Percentiles rank a stretch among this genome's conserved stretches.
Conservation (phyloP, 2,113 vertebrate genomes). For the Planiliza haematocheilus region DNA sequence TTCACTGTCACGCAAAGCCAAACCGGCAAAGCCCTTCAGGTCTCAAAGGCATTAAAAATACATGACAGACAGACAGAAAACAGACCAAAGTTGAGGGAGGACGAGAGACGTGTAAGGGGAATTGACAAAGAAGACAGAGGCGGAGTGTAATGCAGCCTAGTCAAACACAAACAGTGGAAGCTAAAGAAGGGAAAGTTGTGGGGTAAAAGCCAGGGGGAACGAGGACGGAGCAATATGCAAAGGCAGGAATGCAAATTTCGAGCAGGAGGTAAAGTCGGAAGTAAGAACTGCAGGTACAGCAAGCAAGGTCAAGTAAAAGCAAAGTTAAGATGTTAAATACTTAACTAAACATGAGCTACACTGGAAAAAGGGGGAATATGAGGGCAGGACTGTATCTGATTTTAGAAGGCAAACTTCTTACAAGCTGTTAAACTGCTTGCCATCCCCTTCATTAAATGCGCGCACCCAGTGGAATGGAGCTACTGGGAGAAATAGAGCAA, state of each 20-base stretch:
- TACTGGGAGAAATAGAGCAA: constrained; percentile 17
- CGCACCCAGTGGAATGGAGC: constrained; percentile 18
- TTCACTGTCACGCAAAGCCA: constrained; percentile 65
- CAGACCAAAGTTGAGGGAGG: constrained; percentile 50
- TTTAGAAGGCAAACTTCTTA: constrained; percentile 18
- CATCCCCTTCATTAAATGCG: constrained; percentile 38
- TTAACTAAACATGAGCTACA: not conserved
- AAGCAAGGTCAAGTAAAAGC: constrained; percentile 1
- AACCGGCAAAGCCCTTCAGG: constrained; percentile 53
- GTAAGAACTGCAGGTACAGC: not conserved
- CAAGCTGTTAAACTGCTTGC: constrained; percentile 9
- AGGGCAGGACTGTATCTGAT: not conserved
- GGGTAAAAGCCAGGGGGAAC: not conserved
- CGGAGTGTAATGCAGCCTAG: not conserved
- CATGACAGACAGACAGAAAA: constrained; percentile 62
- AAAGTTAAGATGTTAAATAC: constrained; percentile 1
- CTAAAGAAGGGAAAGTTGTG: not conserved
- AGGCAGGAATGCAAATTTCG: constrained; percentile 12
- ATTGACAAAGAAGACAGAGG: constrained; percentile 35
- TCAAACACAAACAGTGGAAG: constrained; percentile 27
- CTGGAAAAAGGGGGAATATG: not conserved
- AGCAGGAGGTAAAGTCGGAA: not conserved
- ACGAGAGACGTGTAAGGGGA: constrained; percentile 33
- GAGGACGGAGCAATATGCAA: not conserved
- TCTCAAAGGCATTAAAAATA: constrained; percentile 70